Evolutionary conservation across 2,888 invertebrate genomes (phyloP).

Genomic region (Dugesia japonica): DNA sequence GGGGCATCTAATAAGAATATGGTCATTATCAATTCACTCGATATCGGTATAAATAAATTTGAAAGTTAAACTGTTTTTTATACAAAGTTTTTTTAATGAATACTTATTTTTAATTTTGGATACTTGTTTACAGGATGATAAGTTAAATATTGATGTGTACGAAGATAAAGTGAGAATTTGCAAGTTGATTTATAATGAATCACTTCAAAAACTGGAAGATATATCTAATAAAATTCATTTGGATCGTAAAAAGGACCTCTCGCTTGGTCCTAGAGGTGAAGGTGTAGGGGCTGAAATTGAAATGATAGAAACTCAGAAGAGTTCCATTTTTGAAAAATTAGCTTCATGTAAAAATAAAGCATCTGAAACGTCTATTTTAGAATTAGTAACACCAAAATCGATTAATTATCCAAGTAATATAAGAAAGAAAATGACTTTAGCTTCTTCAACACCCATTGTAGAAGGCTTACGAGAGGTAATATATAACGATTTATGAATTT

Average conservation of each 20-base stretch:
- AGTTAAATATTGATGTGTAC: background rate
- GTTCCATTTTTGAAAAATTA: no score
- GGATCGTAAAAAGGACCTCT: background rate
- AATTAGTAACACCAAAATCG: background rate
- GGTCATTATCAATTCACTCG: no score
- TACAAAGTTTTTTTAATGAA: no score
- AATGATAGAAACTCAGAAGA: no score
- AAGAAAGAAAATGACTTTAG: background rate
- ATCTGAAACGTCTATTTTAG: background rate
- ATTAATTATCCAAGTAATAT: background rate
- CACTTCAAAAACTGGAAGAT: background rate
- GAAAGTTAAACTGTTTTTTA: no score
- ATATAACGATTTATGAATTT: background rate
- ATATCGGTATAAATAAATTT: no score
- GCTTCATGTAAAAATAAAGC: background rate
- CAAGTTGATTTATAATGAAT: background rate
- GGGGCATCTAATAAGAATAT: no score
- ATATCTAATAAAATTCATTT: background rate
- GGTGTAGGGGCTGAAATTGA: background rate
- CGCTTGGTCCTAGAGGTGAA: background rate
- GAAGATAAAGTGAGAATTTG: background rate
- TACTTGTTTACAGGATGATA: background rate
- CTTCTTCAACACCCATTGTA: background rate
- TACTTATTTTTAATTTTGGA: no score
- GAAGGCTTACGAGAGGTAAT: background rate